Conservation (phyloP, 2,797 vertebrate species). For the Fistularia commersonii region DNA sequence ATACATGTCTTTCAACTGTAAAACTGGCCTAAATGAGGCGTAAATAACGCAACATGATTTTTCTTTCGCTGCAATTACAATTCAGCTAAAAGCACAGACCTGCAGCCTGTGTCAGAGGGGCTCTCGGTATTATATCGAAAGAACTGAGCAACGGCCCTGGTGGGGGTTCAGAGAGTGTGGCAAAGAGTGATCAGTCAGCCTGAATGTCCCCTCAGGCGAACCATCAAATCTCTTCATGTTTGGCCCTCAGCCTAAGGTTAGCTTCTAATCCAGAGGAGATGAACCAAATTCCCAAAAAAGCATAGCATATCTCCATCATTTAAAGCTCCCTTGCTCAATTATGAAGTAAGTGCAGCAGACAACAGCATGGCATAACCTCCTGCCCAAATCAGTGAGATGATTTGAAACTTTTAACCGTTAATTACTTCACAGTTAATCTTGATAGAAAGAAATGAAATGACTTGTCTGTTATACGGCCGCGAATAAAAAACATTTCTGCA, state of each 20-base stretch:
- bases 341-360: slow-evolving; percentile 29
- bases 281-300: slow-evolving; percentile 60
- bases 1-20: slow-evolving; percentile 27
- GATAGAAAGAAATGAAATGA: no score
- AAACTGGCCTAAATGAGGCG: slow-evolving; percentile 47
- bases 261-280: slow-evolving; percentile 60
- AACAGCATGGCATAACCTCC: slow-evolving; percentile 9
- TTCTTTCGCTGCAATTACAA: slow-evolving; percentile 15
- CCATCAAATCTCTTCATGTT: slow-evolving; percentile 64
- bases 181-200: slow-evolving; percentile 52
- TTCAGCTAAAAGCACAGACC: slow-evolving; percentile 20
- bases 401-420: no score
- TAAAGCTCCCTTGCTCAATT: slow-evolving; percentile 13
- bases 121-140: slow-evolving; percentile 15
- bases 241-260: slow-evolving; percentile 63
- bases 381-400: no score
- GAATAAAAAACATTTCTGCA: no score
- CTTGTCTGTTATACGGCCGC: no score
- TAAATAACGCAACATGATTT: slow-evolving; percentile 33
- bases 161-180: slow-evolving; percentile 25
- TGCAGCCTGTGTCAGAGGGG: slow-evolving; percentile 24
- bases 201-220: slow-evolving; percentile 54
- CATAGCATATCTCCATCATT: slow-evolving; percentile 31
- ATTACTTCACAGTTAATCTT: no score
- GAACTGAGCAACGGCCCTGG: slow-evolving; percentile 30